These are phyloP conservation scores for Pitangus sulphuratus DNA, from an alignment of 2,797 vertebrate species.

Conservation along the genomic window DNA sequence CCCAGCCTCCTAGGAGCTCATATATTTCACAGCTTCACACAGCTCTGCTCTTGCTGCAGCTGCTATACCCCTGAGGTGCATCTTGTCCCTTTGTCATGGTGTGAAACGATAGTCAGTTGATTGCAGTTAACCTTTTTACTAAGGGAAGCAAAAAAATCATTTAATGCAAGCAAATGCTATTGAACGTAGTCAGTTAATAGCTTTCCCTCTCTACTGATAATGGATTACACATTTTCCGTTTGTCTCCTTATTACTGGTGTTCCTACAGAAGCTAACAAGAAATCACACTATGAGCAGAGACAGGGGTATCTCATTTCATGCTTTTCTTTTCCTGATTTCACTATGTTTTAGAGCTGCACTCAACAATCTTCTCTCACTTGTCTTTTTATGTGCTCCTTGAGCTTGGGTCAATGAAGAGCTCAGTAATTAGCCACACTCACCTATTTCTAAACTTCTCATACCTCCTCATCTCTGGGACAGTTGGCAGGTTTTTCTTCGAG, in stretches of 20 bases:
- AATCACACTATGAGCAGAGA: not conserved
- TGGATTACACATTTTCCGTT: not conserved
- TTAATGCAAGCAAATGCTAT: not conserved
- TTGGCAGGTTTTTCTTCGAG: not conserved
- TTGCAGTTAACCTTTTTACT: not conserved
- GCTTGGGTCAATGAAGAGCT: not conserved
- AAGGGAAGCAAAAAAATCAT: not conserved
- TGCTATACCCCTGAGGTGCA: rapidly evolving
- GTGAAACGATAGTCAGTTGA: not conserved
- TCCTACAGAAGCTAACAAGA: not conserved
- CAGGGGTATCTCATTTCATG: not conserved
- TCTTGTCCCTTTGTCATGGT: not conserved
- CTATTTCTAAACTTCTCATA: not conserved
- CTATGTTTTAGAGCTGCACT: not conserved
- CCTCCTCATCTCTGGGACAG: not conserved
- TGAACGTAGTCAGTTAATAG: not conserved
- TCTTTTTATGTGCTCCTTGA: not conserved
- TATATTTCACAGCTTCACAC: not conserved
- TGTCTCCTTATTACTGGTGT: not conserved
- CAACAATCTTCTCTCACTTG: not conserved
- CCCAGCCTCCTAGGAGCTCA: not conserved
- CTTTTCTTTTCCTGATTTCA: not conserved
- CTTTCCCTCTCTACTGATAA: not conserved
- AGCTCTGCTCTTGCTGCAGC: not conserved
- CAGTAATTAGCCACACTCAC: not conserved